These are phyloP conservation scores for Zosterops japonicus DNA, from an alignment of 2,113 vertebrate species.

Conservation along the genomic window DNA sequence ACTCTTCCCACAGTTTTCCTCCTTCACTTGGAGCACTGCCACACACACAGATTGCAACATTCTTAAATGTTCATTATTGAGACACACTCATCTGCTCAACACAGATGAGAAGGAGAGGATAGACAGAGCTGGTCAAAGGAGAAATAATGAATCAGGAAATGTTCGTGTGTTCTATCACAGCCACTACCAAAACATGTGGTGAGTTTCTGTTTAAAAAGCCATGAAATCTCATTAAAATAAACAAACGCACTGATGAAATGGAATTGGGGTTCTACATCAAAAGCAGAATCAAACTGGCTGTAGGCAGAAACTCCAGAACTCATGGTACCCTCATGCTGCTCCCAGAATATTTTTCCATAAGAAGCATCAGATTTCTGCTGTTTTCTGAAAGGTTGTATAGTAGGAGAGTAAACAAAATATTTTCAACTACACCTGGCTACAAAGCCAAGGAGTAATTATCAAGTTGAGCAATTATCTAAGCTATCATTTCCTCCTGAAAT, in stretches of 20 bases:
- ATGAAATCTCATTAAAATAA: conserved; percentile 17
- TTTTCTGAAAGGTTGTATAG: neutral
- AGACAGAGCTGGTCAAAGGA: neutral
- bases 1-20: conserved; percentile 4
- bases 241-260: neutral
- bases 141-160: neutral
- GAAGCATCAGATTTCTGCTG: neutral
- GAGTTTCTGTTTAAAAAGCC: neutral
- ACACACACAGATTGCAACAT: neutral
- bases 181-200: neutral
- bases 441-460: neutral
- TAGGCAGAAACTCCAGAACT: neutral
- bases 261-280: neutral
- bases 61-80: conserved; percentile 4
- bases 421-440: neutral
- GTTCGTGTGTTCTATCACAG: neutral
- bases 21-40: conserved; percentile 32
- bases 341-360: neutral
- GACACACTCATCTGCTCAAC: conserved; percentile 29
- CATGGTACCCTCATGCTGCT: neutral
- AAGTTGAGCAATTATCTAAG: neutral
- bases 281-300: neutral
- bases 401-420: neutral
- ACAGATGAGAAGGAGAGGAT: neutral
- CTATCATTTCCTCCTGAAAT: conserved; percentile 9